Evolutionary conservation across 2,797 vertebrate genomes (phyloP), one percentile per base, ranked within the genome.

Genomic region (Thunnus albacares): DNA sequence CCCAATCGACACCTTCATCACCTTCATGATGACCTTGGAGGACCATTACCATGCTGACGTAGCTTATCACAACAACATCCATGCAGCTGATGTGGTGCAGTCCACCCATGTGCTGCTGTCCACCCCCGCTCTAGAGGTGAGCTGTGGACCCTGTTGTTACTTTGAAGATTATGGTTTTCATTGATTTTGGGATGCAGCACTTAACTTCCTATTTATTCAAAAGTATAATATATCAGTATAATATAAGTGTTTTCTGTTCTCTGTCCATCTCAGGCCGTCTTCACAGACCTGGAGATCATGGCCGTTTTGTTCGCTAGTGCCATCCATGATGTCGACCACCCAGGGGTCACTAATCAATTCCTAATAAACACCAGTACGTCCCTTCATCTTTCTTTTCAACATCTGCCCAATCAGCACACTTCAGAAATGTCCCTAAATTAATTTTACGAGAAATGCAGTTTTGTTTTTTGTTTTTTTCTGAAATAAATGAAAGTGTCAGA

Each of bases 261-360:
- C 59, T 57, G 9, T 58, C 53, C 15, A 33, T 78, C 35, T 41
- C 70, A 98, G 98, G 97, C 96, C 0, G 97, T 99, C 63, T 98
- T 99, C 93, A 98, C 97, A 0, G 97, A 98, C 77, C 93, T 99
- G 80, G 97, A 99, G 93, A 94, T 99, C 83, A 91, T 98, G 94
- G 97, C 97, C 1, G 97, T 96, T 74, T 95, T 99, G 87, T 99
- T 98, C 0, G 97, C 97, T 26, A 96, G 97, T 0, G 97, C 97
- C 83, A 98, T 99, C 86, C 97, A 99, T 1, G 97, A 99, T 0
- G 97, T 98, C 0, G 97, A 99, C 84, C 98, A 98, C 68, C 98
- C 97, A 0, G 98, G 98, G 1, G 96, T 98, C 62, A 97, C 97
- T 83, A 99, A 98, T 92, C 97, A 98, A 93, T 99, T 98, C 84